Evolutionary conservation across 2,113 vertebrate genomes (phyloP).

Genomic region (Phalacrocorax aristotelis): DNA sequence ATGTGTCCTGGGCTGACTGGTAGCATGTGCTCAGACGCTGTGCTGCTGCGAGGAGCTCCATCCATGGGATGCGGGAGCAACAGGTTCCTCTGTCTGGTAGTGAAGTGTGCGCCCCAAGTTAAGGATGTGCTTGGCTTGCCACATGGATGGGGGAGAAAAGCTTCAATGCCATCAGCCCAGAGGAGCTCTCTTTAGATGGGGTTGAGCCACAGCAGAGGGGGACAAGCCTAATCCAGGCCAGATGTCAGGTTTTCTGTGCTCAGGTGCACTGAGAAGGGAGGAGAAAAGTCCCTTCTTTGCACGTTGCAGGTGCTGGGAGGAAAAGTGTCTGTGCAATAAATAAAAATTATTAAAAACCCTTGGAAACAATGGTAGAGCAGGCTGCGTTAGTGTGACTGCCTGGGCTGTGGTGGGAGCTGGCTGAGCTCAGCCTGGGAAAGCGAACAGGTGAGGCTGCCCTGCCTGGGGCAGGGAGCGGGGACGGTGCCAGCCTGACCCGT

Average conservation of each 20-base stretch:
- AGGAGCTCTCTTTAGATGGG: no score
- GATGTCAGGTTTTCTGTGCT: not conserved
- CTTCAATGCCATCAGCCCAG: not conserved
- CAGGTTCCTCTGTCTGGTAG: not conserved
- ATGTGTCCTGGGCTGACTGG: not conserved
- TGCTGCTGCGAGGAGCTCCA: not conserved
- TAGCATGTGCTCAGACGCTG: accelerated
- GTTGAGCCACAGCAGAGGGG: not conserved
- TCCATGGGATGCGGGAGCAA: not conserved
- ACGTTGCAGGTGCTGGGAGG: not conserved
- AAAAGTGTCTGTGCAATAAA: not conserved
- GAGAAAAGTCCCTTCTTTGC: not conserved
- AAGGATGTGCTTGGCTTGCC: not conserved
- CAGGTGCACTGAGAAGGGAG: not conserved
- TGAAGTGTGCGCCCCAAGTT: not conserved
- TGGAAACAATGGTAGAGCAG: not conserved
- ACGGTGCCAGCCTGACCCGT: accelerated
- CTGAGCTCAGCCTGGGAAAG: not conserved
- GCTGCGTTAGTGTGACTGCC: not conserved
- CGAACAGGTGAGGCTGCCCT: not conserved
- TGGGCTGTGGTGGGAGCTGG: not conserved
- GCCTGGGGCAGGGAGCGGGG: accelerated
- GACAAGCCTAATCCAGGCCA: not conserved
- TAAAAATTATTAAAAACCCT: not conserved
- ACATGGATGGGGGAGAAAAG: not conserved